Percentiles rank a stretch among this genome's conserved stretches.
These are phyloP conservation scores for Frieseomelitta varia DNA, from an alignment of 1,140 invertebrate genomes.

Conservation along the genomic window DNA sequence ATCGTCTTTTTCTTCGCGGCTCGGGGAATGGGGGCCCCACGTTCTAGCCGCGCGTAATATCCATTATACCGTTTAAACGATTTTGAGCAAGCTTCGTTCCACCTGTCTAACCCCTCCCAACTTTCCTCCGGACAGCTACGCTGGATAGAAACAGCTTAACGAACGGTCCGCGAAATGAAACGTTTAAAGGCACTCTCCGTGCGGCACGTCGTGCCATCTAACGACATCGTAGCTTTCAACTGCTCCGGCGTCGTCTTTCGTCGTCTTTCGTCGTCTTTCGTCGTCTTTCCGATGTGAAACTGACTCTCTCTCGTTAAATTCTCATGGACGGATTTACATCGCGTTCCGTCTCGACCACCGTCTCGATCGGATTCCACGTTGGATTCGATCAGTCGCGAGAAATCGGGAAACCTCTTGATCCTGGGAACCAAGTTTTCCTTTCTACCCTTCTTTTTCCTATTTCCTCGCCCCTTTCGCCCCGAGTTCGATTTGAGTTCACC, in stretches of 20 bases:
- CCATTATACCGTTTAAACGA: slow-evolving; percentile 46
- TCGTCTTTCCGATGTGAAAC: too few relatives aligned
- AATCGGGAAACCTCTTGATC: neutral
- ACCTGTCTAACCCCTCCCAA: too few relatives aligned
- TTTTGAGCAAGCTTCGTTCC: slow-evolving; percentile 8
- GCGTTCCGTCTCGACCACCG: neutral
- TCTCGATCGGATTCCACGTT: neutral
- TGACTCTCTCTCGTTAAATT: slow-evolving; percentile 34
- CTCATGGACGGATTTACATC: slow-evolving; percentile 8
- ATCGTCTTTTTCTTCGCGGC: slow-evolving; percentile 13
- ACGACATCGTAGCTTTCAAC: slow-evolving; percentile 35
- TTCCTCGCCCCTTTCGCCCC: neutral
- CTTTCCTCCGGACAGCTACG: neutral
- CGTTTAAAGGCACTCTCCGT: slow-evolving; percentile 23
- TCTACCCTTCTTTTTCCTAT: too few relatives aligned
- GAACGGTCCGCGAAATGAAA: slow-evolving; percentile 33
- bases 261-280: neutral
- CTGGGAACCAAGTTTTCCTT: neutral
- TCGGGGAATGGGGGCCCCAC: neutral
- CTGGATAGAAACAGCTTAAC: slow-evolving; percentile 31
- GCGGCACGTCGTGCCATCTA: neutral
- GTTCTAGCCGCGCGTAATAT: slow-evolving; percentile 9
- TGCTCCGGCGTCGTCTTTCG: neutral
- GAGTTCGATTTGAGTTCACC: neutral
- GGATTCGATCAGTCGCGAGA: slow-evolving; percentile 15